Evolutionary conservation across 2,797 vertebrate species (phyloP), one percentile per base, ranked within the genome.

Genomic region (Enteromius treurensis): DNA sequence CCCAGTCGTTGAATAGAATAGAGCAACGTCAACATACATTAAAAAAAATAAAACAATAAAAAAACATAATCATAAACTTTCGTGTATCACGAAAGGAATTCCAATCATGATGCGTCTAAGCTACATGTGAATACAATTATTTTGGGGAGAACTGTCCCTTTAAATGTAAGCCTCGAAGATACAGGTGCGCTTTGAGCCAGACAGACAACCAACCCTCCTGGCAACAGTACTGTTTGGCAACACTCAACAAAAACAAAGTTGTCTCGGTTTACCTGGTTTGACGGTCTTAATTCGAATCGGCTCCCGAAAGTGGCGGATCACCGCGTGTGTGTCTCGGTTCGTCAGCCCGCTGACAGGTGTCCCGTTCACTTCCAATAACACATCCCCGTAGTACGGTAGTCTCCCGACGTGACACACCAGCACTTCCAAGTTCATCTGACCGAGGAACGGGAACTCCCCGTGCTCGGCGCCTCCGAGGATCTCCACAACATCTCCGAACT

Each of bases 271-370:
- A 99, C 97, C 97, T 94, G 97, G 96, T 90, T 96, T 97, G 88
- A 98, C 96, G 5, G 96, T 97, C 94, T 97, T 98, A 86, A 99
- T 94, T 73, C 96, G 96, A 84, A 99, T 91, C 68, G 97, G 97
- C 88, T 98, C 97, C 87, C 96, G 93, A 90, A 98, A 98, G 97
- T 99, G 97, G 45, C 97, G 94, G 88, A 99, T 94, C 89, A 99
- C 97, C 60, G 97, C 97, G 89, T 97, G 93, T 2, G 97, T 96
- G 94, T 98, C 97, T 80, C 97, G 94, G 94, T 97, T 92, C 77
- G 97, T 99, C 88, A 99, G 97, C 84, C 97, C 97, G 91, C 97
- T 98, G 86, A 99, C 97, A 1, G 97, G 97, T 21, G 97, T 99
- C 85, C 97, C 97, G 93, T 98, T 98, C 90, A 98, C 97, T 93